phyloP scores from a whole-genome alignment of 2,797 vertebrate species.

The Decapterus maruadsi region DNA sequence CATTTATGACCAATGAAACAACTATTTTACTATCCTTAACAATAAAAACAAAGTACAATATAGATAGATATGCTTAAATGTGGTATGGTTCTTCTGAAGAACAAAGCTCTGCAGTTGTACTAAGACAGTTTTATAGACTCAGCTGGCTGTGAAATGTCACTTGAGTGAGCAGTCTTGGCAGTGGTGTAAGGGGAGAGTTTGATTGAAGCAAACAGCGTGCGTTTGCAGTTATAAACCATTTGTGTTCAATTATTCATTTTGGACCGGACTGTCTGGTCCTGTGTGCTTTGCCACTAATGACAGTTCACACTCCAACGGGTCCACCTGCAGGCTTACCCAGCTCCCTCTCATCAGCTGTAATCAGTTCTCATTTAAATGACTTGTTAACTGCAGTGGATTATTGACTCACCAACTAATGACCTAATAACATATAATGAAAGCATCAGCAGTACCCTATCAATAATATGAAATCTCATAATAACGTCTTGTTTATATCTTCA shows the following conservation, averaged over 20 bases:
- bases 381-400: background rate
- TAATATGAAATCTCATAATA: background rate
- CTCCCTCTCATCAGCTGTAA: slow-evolving; percentile 24
- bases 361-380: background rate
- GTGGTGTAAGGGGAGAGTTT: slow-evolving; percentile 74
- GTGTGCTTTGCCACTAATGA: slow-evolving; percentile 49
- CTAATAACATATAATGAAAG: background rate
- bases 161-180: slow-evolving; percentile 35
- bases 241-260: slow-evolving; percentile 83
- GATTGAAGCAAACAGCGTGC: slow-evolving; percentile 67
- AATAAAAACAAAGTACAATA: background rate
- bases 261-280: slow-evolving; percentile 45
- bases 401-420: background rate
- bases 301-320: slow-evolving; percentile 30
- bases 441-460: background rate
- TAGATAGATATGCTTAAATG: background rate
- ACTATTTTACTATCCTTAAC: background rate
- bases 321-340: background rate
- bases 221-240: slow-evolving; percentile 65
- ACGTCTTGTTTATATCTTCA: background rate
- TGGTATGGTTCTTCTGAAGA: background rate
- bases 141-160: slow-evolving; percentile 24
- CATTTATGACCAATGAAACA: background rate
- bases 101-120: too few species aligned
- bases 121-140: background rate